These are phyloP conservation scores for Campylomormyrus numenius DNA, from an alignment of 2,113 vertebrate species.

Conservation along the genomic window DNA sequence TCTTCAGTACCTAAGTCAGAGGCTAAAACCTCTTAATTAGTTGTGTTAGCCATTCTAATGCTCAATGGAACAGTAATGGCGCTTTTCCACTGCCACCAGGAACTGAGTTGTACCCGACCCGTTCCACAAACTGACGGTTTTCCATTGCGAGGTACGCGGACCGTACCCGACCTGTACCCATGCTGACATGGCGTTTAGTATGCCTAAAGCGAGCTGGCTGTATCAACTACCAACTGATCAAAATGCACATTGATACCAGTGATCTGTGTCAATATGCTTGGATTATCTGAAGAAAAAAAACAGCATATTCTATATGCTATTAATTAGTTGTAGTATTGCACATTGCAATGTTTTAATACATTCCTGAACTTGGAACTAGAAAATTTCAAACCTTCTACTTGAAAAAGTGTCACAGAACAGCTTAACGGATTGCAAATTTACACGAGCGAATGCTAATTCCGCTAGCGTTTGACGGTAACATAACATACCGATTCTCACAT, in stretches of 20 bases:
- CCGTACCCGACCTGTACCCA: neutral
- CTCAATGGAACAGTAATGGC: neutral
- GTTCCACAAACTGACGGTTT: neutral
- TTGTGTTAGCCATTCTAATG: neutral
- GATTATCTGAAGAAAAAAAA: neutral
- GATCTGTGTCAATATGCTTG: neutral
- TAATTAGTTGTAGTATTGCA: neutral
- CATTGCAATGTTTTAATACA: neutral
- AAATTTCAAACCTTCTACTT: neutral
- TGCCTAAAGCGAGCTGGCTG: neutral
- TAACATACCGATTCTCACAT: neutral
- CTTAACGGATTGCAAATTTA: neutral
- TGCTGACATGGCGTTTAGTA: neutral
- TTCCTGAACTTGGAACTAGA: neutral
- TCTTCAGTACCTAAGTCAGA: neutral
- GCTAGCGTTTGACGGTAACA: neutral
- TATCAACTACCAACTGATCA: neutral
- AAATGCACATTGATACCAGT: neutral
- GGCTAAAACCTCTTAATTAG: neutral
- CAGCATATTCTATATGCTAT: neutral
- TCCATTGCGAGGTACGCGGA: neutral
- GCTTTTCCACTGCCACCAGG: neutral
- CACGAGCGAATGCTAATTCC: neutral
- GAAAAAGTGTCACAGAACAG: neutral
- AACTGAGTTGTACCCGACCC: neutral